Base-by-base conservation (phyloP, 2,888 invertebrate species). In the Noctuana brunneofusca region DNA sequence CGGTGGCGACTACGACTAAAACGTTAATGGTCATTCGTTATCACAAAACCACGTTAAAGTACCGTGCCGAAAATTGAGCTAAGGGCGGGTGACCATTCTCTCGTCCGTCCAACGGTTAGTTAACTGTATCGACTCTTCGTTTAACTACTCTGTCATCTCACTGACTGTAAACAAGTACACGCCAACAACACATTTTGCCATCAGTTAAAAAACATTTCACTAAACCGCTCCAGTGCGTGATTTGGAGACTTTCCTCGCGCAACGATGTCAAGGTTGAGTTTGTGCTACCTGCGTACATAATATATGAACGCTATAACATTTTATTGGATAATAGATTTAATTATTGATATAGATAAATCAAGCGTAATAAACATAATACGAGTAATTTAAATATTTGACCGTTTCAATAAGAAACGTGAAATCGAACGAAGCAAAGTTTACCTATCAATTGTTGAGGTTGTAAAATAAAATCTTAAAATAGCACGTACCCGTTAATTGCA, bases 11-110 rank as follows among this genome's bases (percentile, higher is more conserved):
- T 64, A 58, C 69, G 64, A 65, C 63, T 67, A 65, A 70, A 71
- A 68, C 69, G 67, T 68, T 76, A 75, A 76, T 76, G 72, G 73
- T 68, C 68, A 66, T 65, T 65, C 66, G 71, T 70, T 70, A 74
- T 69, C 69, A 68, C 73, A 68, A 73, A 73, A 73, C 70, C 69
- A 71, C 71, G 73, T 70, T 69, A 69, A 68, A 68, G 66, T 64
- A 65, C 68, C 62, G 57, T 62, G 64, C 56, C 5, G 30, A 8
- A 5, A 24, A 24, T 30, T 1, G 30, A 1, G 9, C 9, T 9
- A 6, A 6, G 5, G 32, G 41, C 2, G 41, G 41, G 3, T 12
- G 38, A 38, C 8, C 22, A 38, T 41, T 41, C 20, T 53, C 35
- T 35, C 32, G 32, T 32, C 12, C 32, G 1, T 32, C 32, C 12